Evolutionary conservation across 2,797 vertebrate genomes (phyloP), one percentile per base, ranked within the genome.

Genomic region (Muraenolepis orangiensis): DNA sequence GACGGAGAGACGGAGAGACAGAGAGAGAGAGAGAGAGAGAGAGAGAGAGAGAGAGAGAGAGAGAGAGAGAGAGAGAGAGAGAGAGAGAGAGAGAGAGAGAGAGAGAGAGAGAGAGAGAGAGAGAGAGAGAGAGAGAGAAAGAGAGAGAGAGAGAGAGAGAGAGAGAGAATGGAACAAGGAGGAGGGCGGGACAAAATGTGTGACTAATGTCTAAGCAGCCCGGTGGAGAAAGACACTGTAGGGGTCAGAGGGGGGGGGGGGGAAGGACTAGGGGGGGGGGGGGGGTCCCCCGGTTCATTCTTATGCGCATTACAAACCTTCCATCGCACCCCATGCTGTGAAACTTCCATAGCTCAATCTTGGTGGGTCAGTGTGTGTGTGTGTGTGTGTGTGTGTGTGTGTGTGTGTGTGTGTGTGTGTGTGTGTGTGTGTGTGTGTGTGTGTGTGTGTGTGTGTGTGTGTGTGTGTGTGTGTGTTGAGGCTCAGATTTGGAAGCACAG

Each of bases 261-360:
- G 89, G 89, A 92, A 91, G 86, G 83, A 89, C 89, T 81, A 80
- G 90, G 88, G 86, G 88, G 73, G 34, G 78, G 78, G 85, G 79
- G 81, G 82, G 75, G 71, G 78, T n/a, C n/a, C 78, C 67, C 57
- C 61, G 79, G 84, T 82, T 77, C 72, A 90, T 90, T 91, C 86
- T 89, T 77, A 92, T 92, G 91, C 86, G 86, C 80, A 91, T 90
- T 89, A 89, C 79, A 81, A 84, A 82, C 86, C 88, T 85, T 87
- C 78, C 81, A 82, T 82, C 85, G 85, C 89, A 87, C 87, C 87
- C 90, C n/a, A n/a, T 77, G 82, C 84, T 90, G 89, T 89, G 88
- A 88, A 82, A 87, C 83, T 76, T 83, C 80, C 76, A 80, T 83
- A 72, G 69, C 82, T 66, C 72, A 72, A 77, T 64, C 79, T 82